Evolutionary conservation across 2,888 invertebrate genomes (phyloP).

Genomic region (Xestia xanthographa): DNA sequence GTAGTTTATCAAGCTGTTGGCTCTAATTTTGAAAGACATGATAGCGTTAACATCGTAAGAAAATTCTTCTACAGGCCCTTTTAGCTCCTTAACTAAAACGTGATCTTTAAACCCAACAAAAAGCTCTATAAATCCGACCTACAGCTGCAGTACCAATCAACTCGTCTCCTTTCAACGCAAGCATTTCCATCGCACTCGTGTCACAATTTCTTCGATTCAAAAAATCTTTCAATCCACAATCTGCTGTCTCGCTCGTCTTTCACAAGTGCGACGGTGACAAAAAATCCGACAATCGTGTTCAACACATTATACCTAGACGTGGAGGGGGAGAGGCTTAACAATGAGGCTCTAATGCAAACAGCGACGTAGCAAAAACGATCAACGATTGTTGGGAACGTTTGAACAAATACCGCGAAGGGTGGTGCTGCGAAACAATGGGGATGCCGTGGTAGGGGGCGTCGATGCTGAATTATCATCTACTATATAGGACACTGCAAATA

Average conservation of each 20-base stretch:
- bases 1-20: slow-evolving; percentile 29
- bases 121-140: slow-evolving; percentile 39
- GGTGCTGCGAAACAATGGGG: slow-evolving; percentile 66
- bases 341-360: slow-evolving; percentile 79
- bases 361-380: slow-evolving; percentile 77
- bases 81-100: not conserved
- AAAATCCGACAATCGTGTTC: slow-evolving; percentile 69
- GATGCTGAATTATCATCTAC: slow-evolving; percentile 64
- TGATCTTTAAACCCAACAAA: slow-evolving; percentile 42
- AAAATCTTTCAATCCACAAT: slow-evolving; percentile 62
- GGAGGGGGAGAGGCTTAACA: slow-evolving; percentile 64
- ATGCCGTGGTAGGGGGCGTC: slow-evolving; percentile 39
- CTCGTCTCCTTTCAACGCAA: slow-evolving; percentile 52
- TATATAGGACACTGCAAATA: slow-evolving; percentile 58
- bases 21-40: not conserved
- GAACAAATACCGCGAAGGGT: slow-evolving; percentile 73
- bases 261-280: slow-evolving; percentile 72
- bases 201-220: slow-evolving; percentile 65
- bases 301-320: slow-evolving; percentile 66
- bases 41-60: not conserved
- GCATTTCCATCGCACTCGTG: slow-evolving; percentile 56
- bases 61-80: not conserved
- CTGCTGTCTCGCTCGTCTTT: slow-evolving; percentile 46
- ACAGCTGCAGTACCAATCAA: slow-evolving; percentile 62
- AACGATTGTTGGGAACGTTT: slow-evolving; percentile 77